Percentiles rank a stretch among this genome's conserved stretches.
Conservation (phyloP, 2,113 vertebrate species). For the Otocyon megalotis region DNA sequence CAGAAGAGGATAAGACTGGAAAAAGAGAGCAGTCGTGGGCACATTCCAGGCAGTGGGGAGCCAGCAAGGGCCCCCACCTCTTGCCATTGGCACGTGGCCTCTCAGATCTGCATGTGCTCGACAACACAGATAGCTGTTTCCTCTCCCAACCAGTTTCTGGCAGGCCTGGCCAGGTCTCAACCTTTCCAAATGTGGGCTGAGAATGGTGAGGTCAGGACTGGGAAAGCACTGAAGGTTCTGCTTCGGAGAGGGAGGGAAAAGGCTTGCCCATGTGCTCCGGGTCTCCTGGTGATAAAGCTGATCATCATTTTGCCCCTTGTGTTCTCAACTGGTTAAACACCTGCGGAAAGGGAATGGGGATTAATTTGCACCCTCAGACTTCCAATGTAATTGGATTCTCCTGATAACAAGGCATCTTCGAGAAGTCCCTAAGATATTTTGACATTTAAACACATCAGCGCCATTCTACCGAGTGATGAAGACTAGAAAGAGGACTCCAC, state of each 20-base stretch:
- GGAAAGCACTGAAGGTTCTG: neutral
- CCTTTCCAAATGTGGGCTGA: neutral
- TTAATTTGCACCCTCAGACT: constrained; percentile 44
- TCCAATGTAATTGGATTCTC: constrained; percentile 34
- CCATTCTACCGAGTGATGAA: neutral
- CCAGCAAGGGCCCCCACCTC: neutral
- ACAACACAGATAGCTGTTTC: neutral
- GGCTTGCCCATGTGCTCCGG: neutral
- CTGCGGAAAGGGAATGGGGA: neutral
- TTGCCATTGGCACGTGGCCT: neutral
- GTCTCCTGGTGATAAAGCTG: neutral
- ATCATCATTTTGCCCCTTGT: neutral
- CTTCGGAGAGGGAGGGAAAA: neutral
- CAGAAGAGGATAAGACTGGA: neutral
- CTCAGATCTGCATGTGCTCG: neutral
- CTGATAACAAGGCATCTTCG: constrained; percentile 17
- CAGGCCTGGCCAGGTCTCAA: neutral
- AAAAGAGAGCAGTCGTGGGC: neutral
- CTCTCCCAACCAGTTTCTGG: neutral
- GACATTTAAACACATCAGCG: neutral
- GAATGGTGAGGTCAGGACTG: neutral
- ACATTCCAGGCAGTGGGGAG: neutral
- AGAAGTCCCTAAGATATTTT: constrained; percentile 29
- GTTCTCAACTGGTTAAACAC: neutral
- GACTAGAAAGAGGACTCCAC: constrained; percentile 22